Conservation (phyloP, 2,888 invertebrate species). For the Tricholauxania praeusta region DNA sequence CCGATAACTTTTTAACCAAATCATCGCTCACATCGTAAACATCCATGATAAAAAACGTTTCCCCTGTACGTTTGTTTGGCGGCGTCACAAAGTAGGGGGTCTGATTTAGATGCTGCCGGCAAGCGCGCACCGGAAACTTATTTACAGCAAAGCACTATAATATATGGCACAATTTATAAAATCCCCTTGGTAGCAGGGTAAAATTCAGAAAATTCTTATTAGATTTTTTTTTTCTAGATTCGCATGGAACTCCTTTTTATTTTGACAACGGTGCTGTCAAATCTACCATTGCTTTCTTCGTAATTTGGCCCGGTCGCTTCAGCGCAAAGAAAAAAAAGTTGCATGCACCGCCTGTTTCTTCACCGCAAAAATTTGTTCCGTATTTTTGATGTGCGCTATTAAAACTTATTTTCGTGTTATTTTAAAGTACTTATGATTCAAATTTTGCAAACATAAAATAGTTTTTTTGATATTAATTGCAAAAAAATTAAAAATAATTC, state of each 20-base stretch:
- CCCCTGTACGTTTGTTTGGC: neutral
- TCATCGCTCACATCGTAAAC: slow-evolving; percentile 66
- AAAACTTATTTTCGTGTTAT: neutral
- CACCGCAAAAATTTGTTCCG: neutral
- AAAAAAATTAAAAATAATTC: neutral
- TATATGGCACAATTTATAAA: no score
- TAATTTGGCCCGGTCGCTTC: no score
- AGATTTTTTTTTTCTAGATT: no score
- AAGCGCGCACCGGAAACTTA: no score
- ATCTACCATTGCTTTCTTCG: no score
- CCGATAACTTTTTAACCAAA: slow-evolving; percentile 62
- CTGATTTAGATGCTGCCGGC: neutral
- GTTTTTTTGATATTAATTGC: neutral
- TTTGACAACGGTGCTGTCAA: no score
- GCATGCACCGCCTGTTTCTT: slow-evolving; percentile 13
- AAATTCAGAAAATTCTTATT: no score
- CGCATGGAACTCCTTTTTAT: no score
- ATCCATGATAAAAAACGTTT: slow-evolving; percentile 54
- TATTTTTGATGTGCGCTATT: neutral
- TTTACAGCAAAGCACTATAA: no score
- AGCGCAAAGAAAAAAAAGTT: no score
- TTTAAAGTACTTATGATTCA: slow-evolving; percentile 11
- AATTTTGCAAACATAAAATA: neutral
- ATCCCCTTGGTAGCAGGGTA: no score
- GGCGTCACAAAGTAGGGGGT: neutral